A percentile compares a stretch with the other conserved stretches of the same genome.
phyloP scores from a whole-genome alignment of 2,888 invertebrate genomes.

The Dryobota labecula region DNA sequence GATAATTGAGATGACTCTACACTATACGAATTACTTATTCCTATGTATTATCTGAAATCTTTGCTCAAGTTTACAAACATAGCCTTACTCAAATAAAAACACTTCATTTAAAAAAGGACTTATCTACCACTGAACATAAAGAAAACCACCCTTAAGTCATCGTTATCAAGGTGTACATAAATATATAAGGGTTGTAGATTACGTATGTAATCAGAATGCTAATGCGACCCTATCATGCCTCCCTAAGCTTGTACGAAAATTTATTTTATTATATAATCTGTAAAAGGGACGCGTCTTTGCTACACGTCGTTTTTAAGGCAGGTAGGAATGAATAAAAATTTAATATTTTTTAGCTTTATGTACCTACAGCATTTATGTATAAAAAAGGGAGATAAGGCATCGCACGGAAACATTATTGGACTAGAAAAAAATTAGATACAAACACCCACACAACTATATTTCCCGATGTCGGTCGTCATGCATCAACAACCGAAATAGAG shows the following conservation, averaged over 20 bases:
- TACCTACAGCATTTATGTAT: too few species aligned
- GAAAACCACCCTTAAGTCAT: constrained; percentile 24
- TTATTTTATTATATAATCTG: constrained; percentile 51
- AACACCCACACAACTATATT: too few species aligned
- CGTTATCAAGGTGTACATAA: constrained; percentile 54
- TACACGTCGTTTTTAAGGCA: constrained; percentile 10
- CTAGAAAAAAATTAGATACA: too few species aligned
- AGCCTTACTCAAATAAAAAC: background rate
- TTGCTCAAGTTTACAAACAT: background rate
- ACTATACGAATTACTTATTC: too few species aligned
- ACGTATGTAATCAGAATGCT: constrained; percentile 57
- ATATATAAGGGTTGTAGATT: constrained; percentile 59
- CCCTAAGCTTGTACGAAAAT: constrained; percentile 36
- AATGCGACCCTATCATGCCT: constrained; percentile 48
- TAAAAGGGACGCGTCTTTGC: constrained; percentile 45
- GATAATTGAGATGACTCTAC: too few species aligned
- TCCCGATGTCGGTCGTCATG: too few species aligned
- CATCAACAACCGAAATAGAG: too few species aligned
- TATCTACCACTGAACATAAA: constrained; percentile 15
- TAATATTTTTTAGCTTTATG: background rate
- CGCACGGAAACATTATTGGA: too few species aligned
- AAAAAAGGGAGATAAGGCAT: too few species aligned
- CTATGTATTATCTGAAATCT: background rate
- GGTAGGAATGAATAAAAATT: background rate
- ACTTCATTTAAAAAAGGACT: constrained; percentile 9